Evolutionary conservation across 2,113 vertebrate genomes (phyloP), one percentile per base, ranked within the genome.

Genomic region (Leucopsar rothschildi): DNA sequence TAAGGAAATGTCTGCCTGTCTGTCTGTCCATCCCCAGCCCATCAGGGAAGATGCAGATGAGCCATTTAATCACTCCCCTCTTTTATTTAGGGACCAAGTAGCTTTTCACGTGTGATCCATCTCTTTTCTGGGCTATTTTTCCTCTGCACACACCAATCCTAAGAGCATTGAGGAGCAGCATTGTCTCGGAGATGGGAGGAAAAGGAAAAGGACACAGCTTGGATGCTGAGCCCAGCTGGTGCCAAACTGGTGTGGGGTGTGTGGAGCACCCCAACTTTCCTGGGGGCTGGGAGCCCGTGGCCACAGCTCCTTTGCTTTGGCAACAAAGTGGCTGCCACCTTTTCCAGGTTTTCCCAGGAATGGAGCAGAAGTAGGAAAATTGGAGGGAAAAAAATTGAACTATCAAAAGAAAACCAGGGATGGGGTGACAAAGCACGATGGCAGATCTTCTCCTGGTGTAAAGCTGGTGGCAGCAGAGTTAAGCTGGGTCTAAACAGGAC

Each of bases 131-230:
- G 6, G 37, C 52, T 44, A 1, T 59, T 89, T 79, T 83, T 47
- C 78, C 10, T 9, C 59, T 65, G 61, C 40, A 1, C 45, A 15
- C 3, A 5, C 37, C 2, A 4, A 37, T 29, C 44, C 53, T 24
- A 60, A 53, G 71, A 0, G 9, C 0, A 0, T 15, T 0, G 28
- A 73, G 59, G 55, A 81, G 47, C 6, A 3, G 71, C n/a, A 57
- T 71, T 91, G 57, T 66, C 44, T 63, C 0, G 0, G 52, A 9
- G 50, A 17, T 28, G 35, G 52, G 64, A 45, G 63, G 29, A 44
- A 68, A 55, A 92, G 23, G 27, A 17, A 52, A 52, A 29, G 3
- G n/a, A 14, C 15, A 3, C 3, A 7, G 44, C 0, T 0, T 21
- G 86, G 61, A 4, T 5, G 1, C 45, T 0, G 8, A 78, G 40